phyloP scores from a whole-genome alignment of 2,888 invertebrate genomes.

The Cerastis leucographa region DNA sequence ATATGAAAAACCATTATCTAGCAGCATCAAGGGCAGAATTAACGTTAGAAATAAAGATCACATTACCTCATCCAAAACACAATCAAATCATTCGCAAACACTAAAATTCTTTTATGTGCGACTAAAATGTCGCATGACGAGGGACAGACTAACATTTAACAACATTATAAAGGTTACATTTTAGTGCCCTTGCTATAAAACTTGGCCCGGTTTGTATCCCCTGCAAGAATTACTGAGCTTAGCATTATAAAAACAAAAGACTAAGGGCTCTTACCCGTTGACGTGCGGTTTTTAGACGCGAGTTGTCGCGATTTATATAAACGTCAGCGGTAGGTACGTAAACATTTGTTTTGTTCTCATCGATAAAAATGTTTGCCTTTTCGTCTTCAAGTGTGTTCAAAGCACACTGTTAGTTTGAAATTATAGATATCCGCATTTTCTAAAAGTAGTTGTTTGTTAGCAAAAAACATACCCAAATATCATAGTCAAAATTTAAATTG shows the following conservation, averaged over 20 bases:
- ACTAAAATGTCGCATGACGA: conserved; percentile 42
- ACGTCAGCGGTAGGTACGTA: not conserved
- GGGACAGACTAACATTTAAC: conserved; percentile 37
- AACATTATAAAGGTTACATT: conserved; percentile 43
- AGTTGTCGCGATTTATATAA: not conserved
- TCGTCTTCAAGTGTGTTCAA: not conserved
- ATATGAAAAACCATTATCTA: not conserved
- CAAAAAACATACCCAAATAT: not conserved
- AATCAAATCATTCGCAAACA: conserved; percentile 14
- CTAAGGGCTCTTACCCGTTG: conserved; percentile 13
- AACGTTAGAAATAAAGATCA: conserved; percentile 1
- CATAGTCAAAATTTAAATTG: no score
- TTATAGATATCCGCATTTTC: not conserved
- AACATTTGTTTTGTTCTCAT: no score
- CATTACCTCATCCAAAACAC: conserved; percentile 9
- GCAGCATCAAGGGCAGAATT: no score
- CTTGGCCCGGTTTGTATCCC: conserved; percentile 33
- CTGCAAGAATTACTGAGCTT: conserved; percentile 25
- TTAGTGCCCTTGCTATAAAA: conserved; percentile 41
- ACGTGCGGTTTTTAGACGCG: conserved; percentile 12
- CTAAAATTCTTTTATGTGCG: conserved; percentile 27
- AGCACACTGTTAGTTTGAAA: not conserved
- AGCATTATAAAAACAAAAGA: conserved; percentile 27
- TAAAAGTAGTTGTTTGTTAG: not conserved
- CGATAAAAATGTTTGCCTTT: not conserved